These are phyloP conservation scores for Drosophila lacertosa DNA, from an alignment of 1,140 invertebrate genomes.

Conservation along the genomic window DNA sequence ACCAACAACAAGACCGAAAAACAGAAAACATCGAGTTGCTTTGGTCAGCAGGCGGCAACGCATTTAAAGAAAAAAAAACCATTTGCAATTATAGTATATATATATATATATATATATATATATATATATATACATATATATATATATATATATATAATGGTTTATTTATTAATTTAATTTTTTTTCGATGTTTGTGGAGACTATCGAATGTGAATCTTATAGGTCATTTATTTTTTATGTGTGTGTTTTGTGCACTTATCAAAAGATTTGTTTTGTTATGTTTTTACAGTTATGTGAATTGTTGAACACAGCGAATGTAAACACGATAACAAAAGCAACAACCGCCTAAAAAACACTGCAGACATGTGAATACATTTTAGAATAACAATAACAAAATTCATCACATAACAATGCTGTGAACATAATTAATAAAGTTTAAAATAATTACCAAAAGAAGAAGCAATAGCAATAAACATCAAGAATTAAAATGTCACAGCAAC, in stretches of 20 bases:
- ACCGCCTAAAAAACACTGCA: slow-evolving; percentile 7
- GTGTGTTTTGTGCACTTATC: slow-evolving; percentile 6
- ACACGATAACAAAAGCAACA: slow-evolving; percentile 42
- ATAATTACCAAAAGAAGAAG: slow-evolving; percentile 6
- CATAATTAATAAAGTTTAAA: slow-evolving; percentile 35
- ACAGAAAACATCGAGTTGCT: slow-evolving; percentile 39
- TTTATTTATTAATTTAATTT: slow-evolving; percentile 20
- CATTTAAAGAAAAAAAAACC: slow-evolving; percentile 35
- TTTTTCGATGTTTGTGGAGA: slow-evolving; percentile 21
- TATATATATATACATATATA: slow-evolving; percentile 9
- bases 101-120: slow-evolving; percentile 4
- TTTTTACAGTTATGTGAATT: slow-evolving; percentile 70
- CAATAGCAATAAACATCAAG: slow-evolving; percentile 5
- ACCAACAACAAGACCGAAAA: slow-evolving; percentile 36
- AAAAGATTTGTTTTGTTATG: slow-evolving; percentile 27
- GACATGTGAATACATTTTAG: slow-evolving; percentile 21
- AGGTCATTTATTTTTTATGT: slow-evolving; percentile 18
- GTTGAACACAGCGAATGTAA: slow-evolving; percentile 54
- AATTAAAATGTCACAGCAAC: slow-evolving; percentile 38
- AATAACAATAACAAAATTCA: slow-evolving; percentile 36
- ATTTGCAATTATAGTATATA: slow-evolving; percentile 35
- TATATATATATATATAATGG: no score
- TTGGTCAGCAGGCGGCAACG: slow-evolving; percentile 43
- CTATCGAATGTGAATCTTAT: slow-evolving; percentile 24
- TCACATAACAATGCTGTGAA: slow-evolving; percentile 24